Evolutionary conservation across 2,888 invertebrate genomes (phyloP).

Genomic region (Helobdella robusta): DNA sequence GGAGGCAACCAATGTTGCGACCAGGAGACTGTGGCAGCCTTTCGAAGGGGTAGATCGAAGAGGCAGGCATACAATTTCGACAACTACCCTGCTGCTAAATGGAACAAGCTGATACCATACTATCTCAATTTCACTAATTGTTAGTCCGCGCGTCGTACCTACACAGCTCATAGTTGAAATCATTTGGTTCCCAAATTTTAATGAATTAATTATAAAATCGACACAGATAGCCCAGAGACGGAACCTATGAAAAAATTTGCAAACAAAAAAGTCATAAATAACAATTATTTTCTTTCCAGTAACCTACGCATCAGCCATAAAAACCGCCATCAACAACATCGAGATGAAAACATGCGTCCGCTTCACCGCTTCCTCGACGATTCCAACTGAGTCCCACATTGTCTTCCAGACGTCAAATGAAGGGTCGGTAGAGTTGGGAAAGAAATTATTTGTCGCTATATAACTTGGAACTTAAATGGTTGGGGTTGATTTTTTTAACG

Average conservation of each 20-base stretch:
- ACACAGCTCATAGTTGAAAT: too few species aligned
- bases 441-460: too few species aligned
- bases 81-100: background rate
- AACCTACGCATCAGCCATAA: background rate
- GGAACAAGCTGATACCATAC: background rate
- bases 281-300: background rate
- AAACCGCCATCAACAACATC: slow-evolving; percentile 5
- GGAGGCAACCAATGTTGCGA: slow-evolving; percentile 22
- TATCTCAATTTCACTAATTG: background rate
- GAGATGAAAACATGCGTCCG: slow-evolving; percentile 10
- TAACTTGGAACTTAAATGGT: too few species aligned
- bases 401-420: background rate
- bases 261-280: background rate
- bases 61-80: slow-evolving; percentile 11
- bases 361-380: background rate
- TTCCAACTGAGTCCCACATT: background rate
- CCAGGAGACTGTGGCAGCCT: background rate
- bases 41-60: background rate
- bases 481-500: too few species aligned
- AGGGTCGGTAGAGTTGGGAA: background rate
- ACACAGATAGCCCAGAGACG: background rate
- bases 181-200: too few species aligned
- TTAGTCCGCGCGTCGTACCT: too few species aligned
- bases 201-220: too few species aligned
- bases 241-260: background rate